Evolutionary conservation across 1,140 invertebrate genomes (phyloP).

Genomic region (Nylanderia fulva): DNA sequence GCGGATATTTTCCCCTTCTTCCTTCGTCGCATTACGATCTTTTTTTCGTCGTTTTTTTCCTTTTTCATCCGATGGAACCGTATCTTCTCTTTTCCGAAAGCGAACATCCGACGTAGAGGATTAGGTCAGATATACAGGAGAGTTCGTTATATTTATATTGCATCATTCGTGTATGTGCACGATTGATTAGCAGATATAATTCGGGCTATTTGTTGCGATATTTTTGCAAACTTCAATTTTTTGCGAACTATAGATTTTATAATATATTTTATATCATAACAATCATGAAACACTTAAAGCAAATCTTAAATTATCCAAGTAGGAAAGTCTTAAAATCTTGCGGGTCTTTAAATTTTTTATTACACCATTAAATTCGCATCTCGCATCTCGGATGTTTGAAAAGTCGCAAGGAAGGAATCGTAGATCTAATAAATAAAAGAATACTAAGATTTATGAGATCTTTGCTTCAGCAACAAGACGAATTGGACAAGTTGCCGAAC

Average conservation of each 20-base stretch:
- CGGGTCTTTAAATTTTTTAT: background rate
- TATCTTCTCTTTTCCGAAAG: constrained; percentile 24
- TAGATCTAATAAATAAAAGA: background rate
- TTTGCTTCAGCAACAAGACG: constrained; percentile 1
- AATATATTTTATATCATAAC: background rate
- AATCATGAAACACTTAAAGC: background rate
- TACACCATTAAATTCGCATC: background rate
- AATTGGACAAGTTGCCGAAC: background rate
- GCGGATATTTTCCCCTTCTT: constrained; percentile 84
- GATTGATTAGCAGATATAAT: background rate
- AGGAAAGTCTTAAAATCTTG: background rate
- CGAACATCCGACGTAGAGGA: constrained; percentile 18
- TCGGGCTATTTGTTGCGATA: background rate
- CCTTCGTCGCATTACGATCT: constrained; percentile 73
- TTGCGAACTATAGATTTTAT: background rate
- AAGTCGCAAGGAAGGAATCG: background rate
- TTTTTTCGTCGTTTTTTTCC: constrained; percentile 71
- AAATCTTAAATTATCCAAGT: background rate
- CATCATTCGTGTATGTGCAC: background rate
- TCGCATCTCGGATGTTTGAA: background rate
- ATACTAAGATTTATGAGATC: background rate
- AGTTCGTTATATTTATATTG: constrained; percentile 23
- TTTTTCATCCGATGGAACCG: constrained; percentile 48
- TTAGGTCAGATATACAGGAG: constrained; percentile 30
- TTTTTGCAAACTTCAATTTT: background rate